These are phyloP conservation scores for Stigmatopora argus DNA, from an alignment of 2,113 vertebrate genomes.

Conservation along the genomic window DNA sequence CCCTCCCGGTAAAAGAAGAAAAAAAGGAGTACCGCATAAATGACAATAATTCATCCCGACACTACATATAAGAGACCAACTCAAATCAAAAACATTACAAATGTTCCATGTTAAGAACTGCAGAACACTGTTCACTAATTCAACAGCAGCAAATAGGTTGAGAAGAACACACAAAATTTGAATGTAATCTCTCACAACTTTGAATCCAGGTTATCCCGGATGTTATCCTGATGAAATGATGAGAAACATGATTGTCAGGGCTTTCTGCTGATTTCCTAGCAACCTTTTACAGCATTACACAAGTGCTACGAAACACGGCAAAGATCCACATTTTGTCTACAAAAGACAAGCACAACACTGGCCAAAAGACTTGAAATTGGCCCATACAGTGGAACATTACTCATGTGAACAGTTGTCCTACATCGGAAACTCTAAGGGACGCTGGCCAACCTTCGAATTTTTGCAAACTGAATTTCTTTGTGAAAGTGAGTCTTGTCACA, in stretches of 20 bases:
- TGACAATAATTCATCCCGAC: background rate
- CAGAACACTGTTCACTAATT: too few species aligned
- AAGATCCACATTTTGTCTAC: constrained; percentile 35
- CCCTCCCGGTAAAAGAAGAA: background rate
- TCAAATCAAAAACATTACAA: background rate
- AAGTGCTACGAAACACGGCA: constrained; percentile 25
- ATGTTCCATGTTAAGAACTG: too few species aligned
- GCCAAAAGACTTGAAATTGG: constrained; percentile 15
- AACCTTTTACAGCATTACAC: constrained; percentile 24
- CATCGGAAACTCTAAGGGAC: background rate
- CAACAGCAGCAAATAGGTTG: background rate
- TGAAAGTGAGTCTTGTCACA: background rate
- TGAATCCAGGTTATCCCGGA: background rate
- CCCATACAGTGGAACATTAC: constrained; percentile 9
- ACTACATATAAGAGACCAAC: background rate
- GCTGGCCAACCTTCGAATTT: background rate
- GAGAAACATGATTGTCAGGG: constrained; percentile 51
- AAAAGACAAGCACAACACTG: constrained; percentile 43
- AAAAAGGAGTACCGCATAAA: background rate
- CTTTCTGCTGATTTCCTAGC: constrained; percentile 12
- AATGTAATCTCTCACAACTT: background rate
- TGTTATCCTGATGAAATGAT: background rate
- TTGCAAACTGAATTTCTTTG: background rate
- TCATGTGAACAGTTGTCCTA: constrained; percentile 8
- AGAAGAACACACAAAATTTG: background rate